A percentile compares a stretch with the other conserved stretches of the same genome.
Conservation (phyloP, 2,797 vertebrate genomes). For the Trichosurus vulpecula region DNA sequence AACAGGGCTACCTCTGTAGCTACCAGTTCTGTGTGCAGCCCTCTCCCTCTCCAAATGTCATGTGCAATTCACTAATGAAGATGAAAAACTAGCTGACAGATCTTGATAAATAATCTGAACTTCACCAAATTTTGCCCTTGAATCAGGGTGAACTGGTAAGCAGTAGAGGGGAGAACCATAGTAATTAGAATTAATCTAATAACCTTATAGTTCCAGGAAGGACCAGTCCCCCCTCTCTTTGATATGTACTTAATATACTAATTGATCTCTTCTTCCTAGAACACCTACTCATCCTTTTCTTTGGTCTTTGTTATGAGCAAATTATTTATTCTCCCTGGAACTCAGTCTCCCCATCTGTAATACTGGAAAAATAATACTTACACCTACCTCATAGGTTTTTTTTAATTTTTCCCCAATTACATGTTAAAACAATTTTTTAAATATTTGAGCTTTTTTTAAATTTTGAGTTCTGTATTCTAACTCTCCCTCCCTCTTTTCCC, state of each 20-base stretch:
- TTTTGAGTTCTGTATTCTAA: too few relatives aligned
- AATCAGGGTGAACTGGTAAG: conserved; percentile 3
- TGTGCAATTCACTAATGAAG: background rate
- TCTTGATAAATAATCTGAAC: conserved; percentile 22
- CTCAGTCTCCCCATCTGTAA: too few relatives aligned
- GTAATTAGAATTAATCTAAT: background rate
- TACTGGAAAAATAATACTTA: too few relatives aligned
- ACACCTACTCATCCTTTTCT: background rate
- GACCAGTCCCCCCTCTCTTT: background rate
- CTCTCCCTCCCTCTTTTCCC: too few relatives aligned
- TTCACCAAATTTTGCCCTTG: background rate
- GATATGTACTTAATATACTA: conserved; percentile 4
- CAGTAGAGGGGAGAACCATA: background rate
- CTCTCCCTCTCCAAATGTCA: background rate
- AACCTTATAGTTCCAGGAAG: background rate
- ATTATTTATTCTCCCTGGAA: background rate
- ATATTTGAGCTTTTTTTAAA: too few relatives aligned
- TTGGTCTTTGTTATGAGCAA: conserved; percentile 8
- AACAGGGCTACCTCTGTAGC: background rate
- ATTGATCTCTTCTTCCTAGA: background rate
- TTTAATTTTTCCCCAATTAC: too few relatives aligned
- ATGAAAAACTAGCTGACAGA: background rate
- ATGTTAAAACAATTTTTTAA: too few relatives aligned
- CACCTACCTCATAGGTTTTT: too few relatives aligned
- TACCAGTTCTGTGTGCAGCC: conserved; percentile 28